Conservation (phyloP, 2,797 vertebrate genomes). For the Furcifer pardalis region DNA sequence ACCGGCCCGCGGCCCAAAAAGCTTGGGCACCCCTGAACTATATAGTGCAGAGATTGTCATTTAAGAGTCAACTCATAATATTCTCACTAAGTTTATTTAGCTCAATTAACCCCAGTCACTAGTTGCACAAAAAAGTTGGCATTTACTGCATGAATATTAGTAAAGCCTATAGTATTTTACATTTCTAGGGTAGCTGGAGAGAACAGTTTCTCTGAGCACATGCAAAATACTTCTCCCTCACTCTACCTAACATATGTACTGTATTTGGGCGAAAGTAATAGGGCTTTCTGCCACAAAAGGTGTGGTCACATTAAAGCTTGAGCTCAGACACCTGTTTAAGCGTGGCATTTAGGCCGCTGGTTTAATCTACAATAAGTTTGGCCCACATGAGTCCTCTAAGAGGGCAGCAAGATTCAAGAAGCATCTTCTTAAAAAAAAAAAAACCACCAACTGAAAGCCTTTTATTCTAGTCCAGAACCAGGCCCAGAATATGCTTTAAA, state of each 20-base stretch:
- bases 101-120: not conserved
- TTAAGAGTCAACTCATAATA: not conserved
- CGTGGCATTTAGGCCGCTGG: not conserved
- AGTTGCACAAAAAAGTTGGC: not conserved
- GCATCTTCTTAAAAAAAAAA: not conserved
- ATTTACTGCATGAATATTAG: not conserved
- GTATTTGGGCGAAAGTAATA: not conserved
- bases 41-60: not conserved
- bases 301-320: not conserved
- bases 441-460: not conserved
- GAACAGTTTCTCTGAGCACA: not conserved
- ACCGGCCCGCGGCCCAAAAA: too few species aligned
- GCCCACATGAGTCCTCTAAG: not conserved
- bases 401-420: not conserved
- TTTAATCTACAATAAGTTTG: not conserved
- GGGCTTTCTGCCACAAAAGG: not conserved
- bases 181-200: not conserved
- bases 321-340: not conserved
- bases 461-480: not conserved
- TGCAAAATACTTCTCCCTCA: not conserved
- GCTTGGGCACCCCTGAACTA: not conserved
- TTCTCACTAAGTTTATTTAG: not conserved
- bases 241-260: not conserved
- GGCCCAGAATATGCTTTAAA: not conserved
- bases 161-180: not conserved